These are phyloP conservation scores for Neodon shergylaensis DNA, from an alignment of 2,113 vertebrate species.

Conservation along the genomic window DNA sequence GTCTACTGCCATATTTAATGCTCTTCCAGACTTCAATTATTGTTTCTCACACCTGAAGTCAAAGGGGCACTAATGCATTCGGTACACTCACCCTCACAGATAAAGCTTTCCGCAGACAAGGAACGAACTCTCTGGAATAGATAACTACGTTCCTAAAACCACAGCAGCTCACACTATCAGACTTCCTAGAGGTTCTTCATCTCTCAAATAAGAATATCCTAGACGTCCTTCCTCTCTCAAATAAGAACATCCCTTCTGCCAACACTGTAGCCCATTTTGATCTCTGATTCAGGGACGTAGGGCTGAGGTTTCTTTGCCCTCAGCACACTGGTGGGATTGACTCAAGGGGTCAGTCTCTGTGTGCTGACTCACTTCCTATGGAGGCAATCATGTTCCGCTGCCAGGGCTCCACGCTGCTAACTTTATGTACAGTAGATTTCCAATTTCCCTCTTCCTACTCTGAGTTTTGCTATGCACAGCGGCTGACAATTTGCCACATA, in stretches of 20 bases:
- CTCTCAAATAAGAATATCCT: too few relatives aligned
- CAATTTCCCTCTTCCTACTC: not conserved
- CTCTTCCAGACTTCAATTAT: not conserved
- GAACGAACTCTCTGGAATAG: not conserved
- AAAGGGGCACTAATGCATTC: not conserved
- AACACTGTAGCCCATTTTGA: too few relatives aligned
- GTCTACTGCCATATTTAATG: not conserved
- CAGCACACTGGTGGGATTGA: not conserved
- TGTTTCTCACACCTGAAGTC: constrained; percentile 28
- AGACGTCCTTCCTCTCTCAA: not conserved
- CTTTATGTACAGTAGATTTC: not conserved
- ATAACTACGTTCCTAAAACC: not conserved
- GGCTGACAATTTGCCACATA: not conserved
- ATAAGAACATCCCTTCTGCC: not conserved
- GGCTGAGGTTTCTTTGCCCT: not conserved
- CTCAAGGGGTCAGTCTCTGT: not conserved
- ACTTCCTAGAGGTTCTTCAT: not conserved
- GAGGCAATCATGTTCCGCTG: not conserved
- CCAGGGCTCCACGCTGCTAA: not conserved
- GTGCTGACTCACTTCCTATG: not conserved
- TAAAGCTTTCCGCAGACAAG: not conserved
- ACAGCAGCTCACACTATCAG: not conserved
- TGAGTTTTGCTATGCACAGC: not conserved
- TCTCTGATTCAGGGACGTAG: not conserved
- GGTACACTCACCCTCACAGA: not conserved